Evolutionary conservation across 1,140 invertebrate species (phyloP).

Genomic region (Cherax destructor): DNA sequence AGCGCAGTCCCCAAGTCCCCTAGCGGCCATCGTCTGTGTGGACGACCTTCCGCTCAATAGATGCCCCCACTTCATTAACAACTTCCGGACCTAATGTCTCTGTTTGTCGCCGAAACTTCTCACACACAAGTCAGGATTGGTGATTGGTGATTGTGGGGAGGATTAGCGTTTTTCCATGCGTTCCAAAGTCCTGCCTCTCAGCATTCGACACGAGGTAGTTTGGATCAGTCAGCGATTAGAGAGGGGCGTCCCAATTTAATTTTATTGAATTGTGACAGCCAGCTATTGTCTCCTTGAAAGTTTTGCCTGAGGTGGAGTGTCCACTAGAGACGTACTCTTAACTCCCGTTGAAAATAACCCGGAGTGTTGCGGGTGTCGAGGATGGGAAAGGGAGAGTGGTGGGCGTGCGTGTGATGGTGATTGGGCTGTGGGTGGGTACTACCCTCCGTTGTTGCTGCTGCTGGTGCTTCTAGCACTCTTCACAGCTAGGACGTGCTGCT

Average conservation of each 20-base stretch:
- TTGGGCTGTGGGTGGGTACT: no score
- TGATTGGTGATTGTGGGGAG: constrained; percentile 52
- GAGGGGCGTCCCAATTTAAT: constrained; percentile 42
- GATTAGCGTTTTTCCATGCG: constrained; percentile 53
- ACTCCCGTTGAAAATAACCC: not conserved
- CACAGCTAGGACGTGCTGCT: no score
- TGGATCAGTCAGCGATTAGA: constrained; percentile 51
- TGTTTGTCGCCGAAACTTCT: constrained; percentile 59
- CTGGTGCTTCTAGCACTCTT: no score
- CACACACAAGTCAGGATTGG: constrained; percentile 60
- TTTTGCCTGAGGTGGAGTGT: not conserved
- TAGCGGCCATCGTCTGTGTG: constrained; percentile 28
- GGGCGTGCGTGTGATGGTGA: no score
- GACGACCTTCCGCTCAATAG: constrained; percentile 47
- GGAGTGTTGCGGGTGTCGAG: no score
- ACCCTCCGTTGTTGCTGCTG: no score
- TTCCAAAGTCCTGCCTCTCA: not conserved
- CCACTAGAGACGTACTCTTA: not conserved
- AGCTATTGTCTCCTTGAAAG: constrained; percentile 30
- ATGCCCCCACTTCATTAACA: constrained; percentile 63
- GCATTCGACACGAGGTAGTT: constrained; percentile 8
- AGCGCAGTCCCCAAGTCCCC: constrained; percentile 38
- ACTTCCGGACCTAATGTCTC: constrained; percentile 64
- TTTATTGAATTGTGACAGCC: constrained; percentile 60
- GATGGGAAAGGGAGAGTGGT: no score